Evolutionary conservation across 2,113 vertebrate species (phyloP), one percentile per base, ranked within the genome.

Genomic region (Egretta garzetta): DNA sequence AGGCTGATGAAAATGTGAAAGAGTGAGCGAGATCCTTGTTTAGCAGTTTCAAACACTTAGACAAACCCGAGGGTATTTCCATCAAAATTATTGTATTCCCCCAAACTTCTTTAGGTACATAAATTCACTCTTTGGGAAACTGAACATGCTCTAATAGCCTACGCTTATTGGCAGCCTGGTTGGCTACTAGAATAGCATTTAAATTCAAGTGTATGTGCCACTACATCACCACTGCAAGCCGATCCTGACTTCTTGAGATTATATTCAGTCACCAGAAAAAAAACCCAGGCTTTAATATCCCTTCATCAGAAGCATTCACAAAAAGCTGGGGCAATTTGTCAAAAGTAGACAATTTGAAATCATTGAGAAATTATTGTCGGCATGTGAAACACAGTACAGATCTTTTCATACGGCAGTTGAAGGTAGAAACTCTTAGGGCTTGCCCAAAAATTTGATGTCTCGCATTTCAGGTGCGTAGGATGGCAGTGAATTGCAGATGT

Each of bases 301-400:
- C 55, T 81, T 71, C 70, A 72, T 91, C 83, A 87, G 56, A 91
- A 91, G 58, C 53, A 55, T 58, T 88, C 50, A 55, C 53, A 80
- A 55, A 93, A 93, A 60, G 18, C 15, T 89, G 64, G 85, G 66
- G 50, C 70, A 85, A 58, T 95, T 96, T 93, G 72, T 86, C 80
- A 84, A 53, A 96, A 96, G 73, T 10, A 75, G 49, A 72, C 39
- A 41, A 64, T 85, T 95, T 96, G 15, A 53, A 52, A 62, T 81
- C 59, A 81, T n/a, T 91, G 62, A 80, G 39, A 92, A 96, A 75
- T 86, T 81, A 52, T 52, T 94, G 17, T 89, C 2, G 3, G 17
- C 37, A 5, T 87, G 28, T 94, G 80, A 91, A 81, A 76, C n/a
- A 37, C 2, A 1, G n/a, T 59, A 62, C 41, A 80, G 41, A 75